Evolutionary conservation across 2,888 invertebrate genomes (phyloP), one percentile per base, ranked within the genome.

Genomic region (Scaptomyza reducta): DNA sequence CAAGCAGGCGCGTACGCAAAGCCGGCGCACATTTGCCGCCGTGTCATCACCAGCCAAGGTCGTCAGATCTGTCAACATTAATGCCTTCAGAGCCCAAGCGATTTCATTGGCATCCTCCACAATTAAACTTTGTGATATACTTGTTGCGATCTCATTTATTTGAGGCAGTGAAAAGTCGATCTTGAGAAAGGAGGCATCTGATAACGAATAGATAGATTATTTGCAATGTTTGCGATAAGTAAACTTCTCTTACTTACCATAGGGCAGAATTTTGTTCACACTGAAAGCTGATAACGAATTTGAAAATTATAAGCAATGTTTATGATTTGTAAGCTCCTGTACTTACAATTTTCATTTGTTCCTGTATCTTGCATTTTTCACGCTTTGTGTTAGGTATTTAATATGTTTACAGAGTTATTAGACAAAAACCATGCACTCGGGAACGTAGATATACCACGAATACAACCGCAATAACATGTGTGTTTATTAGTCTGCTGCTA

Each of bases 21-120:
- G 93, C 54, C 96, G 93, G 22, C 94, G 91, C 1, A 99, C 96
- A 92, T 96, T 97, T 13, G 95, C 93, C 9, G 91, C 90, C 0
- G 96, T 96, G 89, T 96, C 96, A 92, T 96, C 95, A 40, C 97
- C 98, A 50, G 96, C 94, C 53, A 99, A 93, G 2, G 98, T 98
- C 1, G 99, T 99, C 74, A 99, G 93, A 92, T 99, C 99, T 70
- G 98, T 97, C 60, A 96, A 94, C 33, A 95, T 94, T 7, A 99
- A 93, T 1, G 97, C 96, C 89, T 95, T 95, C 25, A 97, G 88
- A 13, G 98, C 93, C 96, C 96, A 97, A 11, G 94, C 94, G 41
- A 94, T 93, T 91, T 94, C 94, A 89, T 94, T 93, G 31, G 80
- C 69, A 1, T 83, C 89, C 14, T 59, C 79, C 1, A 91, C 90